These are phyloP conservation scores for Drosophila anceps DNA, from an alignment of 2,888 invertebrate genomes.

Conservation along the genomic window DNA sequence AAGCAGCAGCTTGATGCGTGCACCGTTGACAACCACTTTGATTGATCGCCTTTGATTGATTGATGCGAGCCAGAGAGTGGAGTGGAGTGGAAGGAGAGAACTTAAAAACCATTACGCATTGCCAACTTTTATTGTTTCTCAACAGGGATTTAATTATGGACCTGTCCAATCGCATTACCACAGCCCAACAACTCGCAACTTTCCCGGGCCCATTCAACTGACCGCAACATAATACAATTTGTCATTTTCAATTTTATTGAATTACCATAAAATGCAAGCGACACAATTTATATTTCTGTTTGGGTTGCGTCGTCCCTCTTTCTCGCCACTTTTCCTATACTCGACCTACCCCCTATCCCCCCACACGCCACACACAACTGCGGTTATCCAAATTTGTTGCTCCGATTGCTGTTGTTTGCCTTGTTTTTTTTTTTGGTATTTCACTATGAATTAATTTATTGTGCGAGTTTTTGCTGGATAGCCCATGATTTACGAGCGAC, in stretches of 20 bases:
- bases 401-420: slow-evolving; percentile 22
- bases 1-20: slow-evolving; percentile 49
- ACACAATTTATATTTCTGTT: slow-evolving; percentile 73
- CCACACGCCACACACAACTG: slow-evolving; percentile 22
- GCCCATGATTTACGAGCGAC: slow-evolving; percentile 66
- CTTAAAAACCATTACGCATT: slow-evolving; percentile 66
- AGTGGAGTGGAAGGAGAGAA: neutral
- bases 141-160: slow-evolving; percentile 66
- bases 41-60: slow-evolving; percentile 75
- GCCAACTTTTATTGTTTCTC: slow-evolving; percentile 69
- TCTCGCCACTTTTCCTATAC: neutral
- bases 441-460: slow-evolving; percentile 67
- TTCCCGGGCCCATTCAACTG: slow-evolving; percentile 24
- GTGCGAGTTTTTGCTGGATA: slow-evolving; percentile 49
- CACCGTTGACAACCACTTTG: slow-evolving; percentile 63
- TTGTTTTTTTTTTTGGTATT: slow-evolving; percentile 47
- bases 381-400: slow-evolving; percentile 44
- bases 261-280: slow-evolving; percentile 73
- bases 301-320: neutral
- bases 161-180: slow-evolving; percentile 37
- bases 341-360: slow-evolving; percentile 3
- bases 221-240: slow-evolving; percentile 79
- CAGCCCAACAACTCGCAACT: neutral
- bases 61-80: slow-evolving; percentile 41
- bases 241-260: slow-evolving; percentile 80